Evolutionary conservation across 2,113 vertebrate species (phyloP).

Genomic region (Paratilapia polleni): DNA sequence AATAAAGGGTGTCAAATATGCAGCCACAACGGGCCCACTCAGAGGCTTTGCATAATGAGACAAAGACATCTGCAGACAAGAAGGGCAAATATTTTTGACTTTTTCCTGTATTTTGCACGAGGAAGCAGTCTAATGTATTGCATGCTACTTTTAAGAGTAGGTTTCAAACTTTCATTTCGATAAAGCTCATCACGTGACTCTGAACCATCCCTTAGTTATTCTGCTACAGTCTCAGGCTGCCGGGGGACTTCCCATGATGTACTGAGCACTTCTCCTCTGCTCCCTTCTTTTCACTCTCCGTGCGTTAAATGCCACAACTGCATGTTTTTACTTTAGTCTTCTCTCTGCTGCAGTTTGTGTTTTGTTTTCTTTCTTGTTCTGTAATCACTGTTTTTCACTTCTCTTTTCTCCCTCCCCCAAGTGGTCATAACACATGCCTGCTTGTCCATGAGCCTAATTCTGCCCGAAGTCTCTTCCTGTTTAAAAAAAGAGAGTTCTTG

Average conservation of each 20-base stretch:
- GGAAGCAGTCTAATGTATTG: neutral
- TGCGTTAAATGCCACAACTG: neutral
- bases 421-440: neutral
- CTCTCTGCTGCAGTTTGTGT: neutral
- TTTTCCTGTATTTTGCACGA: neutral
- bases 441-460: neutral
- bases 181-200: neutral
- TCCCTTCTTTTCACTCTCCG: neutral
- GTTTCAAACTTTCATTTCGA: neutral
- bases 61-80: neutral
- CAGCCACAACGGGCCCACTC: fast-evolving
- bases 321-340: neutral
- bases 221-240: neutral
- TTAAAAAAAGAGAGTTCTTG: neutral
- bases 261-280: neutral
- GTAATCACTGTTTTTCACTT: neutral
- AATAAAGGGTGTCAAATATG: fast-evolving
- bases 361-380: neutral
- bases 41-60: neutral
- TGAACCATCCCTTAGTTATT: neutral
- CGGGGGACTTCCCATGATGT: neutral
- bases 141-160: neutral
- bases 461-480: neutral
- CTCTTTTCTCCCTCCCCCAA: neutral
- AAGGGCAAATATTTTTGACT: neutral